These are phyloP conservation scores for Melinaea menophilus DNA, from an alignment of 2,888 invertebrate species.

Conservation along the genomic window DNA sequence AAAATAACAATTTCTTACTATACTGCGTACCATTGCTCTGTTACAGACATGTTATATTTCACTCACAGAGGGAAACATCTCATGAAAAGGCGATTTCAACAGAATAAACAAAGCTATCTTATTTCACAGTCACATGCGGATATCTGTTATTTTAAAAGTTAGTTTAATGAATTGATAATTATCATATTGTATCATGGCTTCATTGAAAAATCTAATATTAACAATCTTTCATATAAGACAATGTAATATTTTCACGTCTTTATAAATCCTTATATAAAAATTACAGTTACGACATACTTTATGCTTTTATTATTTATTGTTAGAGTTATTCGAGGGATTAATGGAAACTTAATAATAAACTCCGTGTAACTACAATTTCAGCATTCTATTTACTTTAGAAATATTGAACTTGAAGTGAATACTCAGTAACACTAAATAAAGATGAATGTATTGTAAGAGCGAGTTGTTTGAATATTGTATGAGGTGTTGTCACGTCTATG, in stretches of 20 bases:
- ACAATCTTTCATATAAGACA: not conserved
- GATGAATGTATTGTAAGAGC: not conserved
- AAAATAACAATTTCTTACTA: not conserved
- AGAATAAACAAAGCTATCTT: constrained; percentile 24
- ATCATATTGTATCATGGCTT: constrained; percentile 95
- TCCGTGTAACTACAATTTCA: not conserved
- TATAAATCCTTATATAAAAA: too few relatives aligned
- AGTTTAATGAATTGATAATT: too few relatives aligned
- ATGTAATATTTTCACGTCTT: not conserved
- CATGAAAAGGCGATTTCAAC: constrained; percentile 33
- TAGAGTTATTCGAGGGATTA: too few relatives aligned
- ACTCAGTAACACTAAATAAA: not conserved
- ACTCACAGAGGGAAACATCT: constrained; percentile 27
- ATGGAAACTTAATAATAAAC: too few relatives aligned
- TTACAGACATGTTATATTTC: constrained; percentile 32
- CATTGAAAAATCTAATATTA: constrained; percentile 87
- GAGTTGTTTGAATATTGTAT: not conserved
- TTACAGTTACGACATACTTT: too few relatives aligned
- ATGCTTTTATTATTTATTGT: too few relatives aligned
- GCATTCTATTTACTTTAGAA: not conserved
- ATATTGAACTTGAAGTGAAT: not conserved
- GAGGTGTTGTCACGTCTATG: not conserved
- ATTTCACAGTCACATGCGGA: not conserved
- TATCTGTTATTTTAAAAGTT: constrained; percentile 4
- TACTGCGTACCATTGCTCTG: constrained; percentile 15